Percentiles rank a stretch among this genome's conserved stretches.
Conservation (phyloP, 2,113 vertebrate species). For the Shinisaurus crocodilurus region DNA sequence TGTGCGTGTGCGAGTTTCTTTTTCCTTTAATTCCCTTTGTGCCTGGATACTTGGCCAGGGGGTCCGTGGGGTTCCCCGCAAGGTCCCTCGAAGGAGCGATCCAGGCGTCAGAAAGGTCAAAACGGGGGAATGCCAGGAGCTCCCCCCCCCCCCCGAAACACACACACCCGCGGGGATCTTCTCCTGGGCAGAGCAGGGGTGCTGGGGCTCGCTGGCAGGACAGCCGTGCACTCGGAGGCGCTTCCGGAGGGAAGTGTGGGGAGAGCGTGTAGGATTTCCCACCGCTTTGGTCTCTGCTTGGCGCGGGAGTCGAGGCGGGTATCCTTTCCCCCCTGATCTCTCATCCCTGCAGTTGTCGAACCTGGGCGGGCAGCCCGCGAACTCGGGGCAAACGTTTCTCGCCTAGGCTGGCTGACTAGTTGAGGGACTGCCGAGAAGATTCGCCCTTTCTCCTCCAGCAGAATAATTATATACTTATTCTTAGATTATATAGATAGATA, state of each 20-base stretch:
- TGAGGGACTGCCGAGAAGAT: not conserved
- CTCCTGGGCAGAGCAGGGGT: not conserved
- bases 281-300: constrained; percentile 76
- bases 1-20: not conserved
- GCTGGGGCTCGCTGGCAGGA: too few relatives aligned
- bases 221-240: constrained; percentile 80
- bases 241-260: constrained; percentile 77
- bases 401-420: constrained; percentile 62
- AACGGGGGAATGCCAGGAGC: constrained; percentile 1
- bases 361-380: constrained; percentile 82
- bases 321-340: constrained; percentile 73
- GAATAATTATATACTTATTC: not conserved
- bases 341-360: constrained; percentile 85
- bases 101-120: not conserved
- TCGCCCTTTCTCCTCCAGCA: not conserved
- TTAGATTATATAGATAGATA: too few relatives aligned
- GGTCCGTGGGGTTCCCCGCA: not conserved
- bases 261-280: constrained; percentile 77
- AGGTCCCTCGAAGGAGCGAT: not conserved
- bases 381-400: too few relatives aligned
- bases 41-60: not conserved
- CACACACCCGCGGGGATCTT: too few relatives aligned
- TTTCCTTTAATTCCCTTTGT: too few relatives aligned
- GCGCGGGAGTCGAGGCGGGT: constrained; percentile 79
- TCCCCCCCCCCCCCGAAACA: too few relatives aligned